Evolutionary conservation across 2,113 vertebrate species (phyloP).

Genomic region (Cricetomys ansorgei): DNA sequence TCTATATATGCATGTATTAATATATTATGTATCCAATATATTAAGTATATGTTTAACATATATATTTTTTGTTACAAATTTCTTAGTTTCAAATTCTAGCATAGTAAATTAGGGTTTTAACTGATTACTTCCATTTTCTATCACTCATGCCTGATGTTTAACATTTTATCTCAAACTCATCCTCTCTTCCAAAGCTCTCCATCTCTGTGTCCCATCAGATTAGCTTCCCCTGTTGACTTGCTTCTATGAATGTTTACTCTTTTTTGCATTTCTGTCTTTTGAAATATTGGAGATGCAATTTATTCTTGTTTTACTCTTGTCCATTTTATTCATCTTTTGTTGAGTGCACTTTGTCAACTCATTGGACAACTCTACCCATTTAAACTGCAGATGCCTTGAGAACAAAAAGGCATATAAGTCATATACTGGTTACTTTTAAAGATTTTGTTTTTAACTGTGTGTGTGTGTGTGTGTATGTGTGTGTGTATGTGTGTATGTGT

Average conservation of each 20-base stretch:
- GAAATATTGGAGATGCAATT: not conserved
- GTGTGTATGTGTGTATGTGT: not conserved
- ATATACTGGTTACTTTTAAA: not conserved
- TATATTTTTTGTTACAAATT: not conserved
- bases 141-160: not conserved
- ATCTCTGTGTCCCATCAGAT: not conserved
- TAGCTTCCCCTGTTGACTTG: not conserved
- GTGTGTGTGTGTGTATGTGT: not conserved
- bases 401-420: not conserved
- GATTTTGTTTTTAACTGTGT: not conserved
- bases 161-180: not conserved
- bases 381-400: not conserved
- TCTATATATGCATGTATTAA: too few relatives aligned
- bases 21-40: too few relatives aligned
- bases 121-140: not conserved
- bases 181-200: not conserved
- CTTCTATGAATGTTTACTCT: not conserved
- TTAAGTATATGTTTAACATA: not conserved
- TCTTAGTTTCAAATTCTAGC: constrained; percentile 6
- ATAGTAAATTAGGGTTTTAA: not conserved
- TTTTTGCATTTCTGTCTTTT: not conserved
- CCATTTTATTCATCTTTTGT: not conserved
- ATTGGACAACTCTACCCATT: not conserved
- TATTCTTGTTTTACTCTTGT: not conserved
- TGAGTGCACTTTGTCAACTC: not conserved